Evolutionary conservation across 2,888 invertebrate genomes (phyloP), one percentile per base, ranked within the genome.

Genomic region (Melieria picta): DNA sequence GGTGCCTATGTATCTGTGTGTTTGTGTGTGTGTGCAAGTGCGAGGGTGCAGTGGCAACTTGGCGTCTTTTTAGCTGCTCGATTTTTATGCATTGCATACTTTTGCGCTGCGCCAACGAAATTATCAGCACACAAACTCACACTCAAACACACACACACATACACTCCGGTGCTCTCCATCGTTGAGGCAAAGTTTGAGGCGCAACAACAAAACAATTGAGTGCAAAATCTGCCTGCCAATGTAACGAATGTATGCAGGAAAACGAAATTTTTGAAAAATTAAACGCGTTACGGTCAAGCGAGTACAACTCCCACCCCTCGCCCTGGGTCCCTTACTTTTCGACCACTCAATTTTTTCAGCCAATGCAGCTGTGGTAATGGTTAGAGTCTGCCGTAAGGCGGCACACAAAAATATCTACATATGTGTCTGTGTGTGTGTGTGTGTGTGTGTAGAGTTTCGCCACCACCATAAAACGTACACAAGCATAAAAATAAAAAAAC

Each of bases 41-140:
- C 10, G 56, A 46, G 7, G n/a, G 9, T 43, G 46, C 57, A 50
- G n/a, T 5, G 50, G 16, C 69, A 50, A 47, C 65, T 67, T 65
- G 58, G 46, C 71, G 57, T 72, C 72, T 67, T 65, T 16, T 66
- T 52, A n/a, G 30, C 47, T 62, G 43, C 65, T 42, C 50, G n/a
- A 71, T 73, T 76, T 72, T 63, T 72, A 56, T 73, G 63, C 63
- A 69, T 72, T 74, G 77, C 77, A 79, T 77, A 75, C 71, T 79
- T 77, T 72, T 72, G 56, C 72, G 71, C 72, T 67, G 60, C 13
- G 45, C 45, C 47, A 47, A 52, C 60, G 67, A 67, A 67, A 60
- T 67, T 67, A 60, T 67, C 67, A 61, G 43, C 11, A 67, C 13
- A 50, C 60, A 60, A n/a, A 50, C 45, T 16, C 48, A 58, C n/a